Conservation (phyloP, 64 coral and sea anemone genomes). For the Dendronephthya gigantea region DNA sequence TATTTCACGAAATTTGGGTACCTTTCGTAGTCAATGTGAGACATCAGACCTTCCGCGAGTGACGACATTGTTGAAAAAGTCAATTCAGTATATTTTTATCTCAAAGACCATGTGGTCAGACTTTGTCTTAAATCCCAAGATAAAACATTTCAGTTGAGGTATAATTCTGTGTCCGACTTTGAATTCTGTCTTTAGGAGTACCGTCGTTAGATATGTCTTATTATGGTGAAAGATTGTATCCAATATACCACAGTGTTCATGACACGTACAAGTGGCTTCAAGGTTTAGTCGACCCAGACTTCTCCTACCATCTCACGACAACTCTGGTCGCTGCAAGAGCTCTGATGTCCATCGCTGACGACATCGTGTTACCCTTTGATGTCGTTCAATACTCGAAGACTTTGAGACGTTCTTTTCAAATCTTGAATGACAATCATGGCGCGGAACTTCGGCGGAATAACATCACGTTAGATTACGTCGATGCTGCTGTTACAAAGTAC, state of each 20-base stretch:
- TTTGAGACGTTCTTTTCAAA: constrained; percentile 18
- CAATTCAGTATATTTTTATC: too few species aligned
- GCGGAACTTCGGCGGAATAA: constrained; percentile 39
- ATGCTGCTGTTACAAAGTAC: constrained; percentile 3
- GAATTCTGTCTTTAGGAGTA: neutral
- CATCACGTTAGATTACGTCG: constrained; percentile 47
- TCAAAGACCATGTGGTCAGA: too few species aligned
- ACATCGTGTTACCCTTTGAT: constrained; percentile 53
- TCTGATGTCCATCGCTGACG: constrained; percentile 40
- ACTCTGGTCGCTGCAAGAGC: constrained; percentile 43
- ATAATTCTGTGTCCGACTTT: neutral
- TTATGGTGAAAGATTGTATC: constrained; percentile 29
- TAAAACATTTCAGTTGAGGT: neutral
- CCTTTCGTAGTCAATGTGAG: neutral
- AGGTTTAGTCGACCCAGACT: constrained; percentile 65
- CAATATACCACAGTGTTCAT: constrained; percentile 77
- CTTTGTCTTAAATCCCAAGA: neutral
- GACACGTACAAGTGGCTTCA: constrained; percentile 80
- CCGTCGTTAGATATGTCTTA: constrained; percentile 56
- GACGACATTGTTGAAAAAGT: too few species aligned
- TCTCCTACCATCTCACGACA: constrained; percentile 54
- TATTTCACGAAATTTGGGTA: neutral
- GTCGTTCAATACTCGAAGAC: constrained; percentile 32
- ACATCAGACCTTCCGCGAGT: neutral
- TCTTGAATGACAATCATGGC: constrained; percentile 27